Evolutionary conservation across 64 coral and sea anemone species (phyloP).

Genomic region (Platygyra sinensis): DNA sequence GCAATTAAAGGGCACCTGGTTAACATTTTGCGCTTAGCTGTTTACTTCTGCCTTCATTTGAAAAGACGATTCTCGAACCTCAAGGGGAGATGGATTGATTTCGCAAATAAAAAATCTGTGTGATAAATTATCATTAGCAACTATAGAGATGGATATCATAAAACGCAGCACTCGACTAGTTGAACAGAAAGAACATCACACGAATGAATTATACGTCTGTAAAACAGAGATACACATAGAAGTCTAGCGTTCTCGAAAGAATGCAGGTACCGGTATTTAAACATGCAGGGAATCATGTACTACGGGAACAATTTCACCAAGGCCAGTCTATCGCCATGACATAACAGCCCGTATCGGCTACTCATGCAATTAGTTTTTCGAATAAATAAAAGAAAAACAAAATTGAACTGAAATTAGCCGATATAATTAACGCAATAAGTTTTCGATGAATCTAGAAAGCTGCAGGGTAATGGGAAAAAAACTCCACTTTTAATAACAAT

Average conservation of each 20-base stretch:
- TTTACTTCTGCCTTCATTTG: too few relatives aligned
- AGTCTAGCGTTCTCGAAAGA: too few relatives aligned
- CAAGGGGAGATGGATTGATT: too few relatives aligned
- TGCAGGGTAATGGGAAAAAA: background rate
- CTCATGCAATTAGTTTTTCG: background rate
- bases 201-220: background rate
- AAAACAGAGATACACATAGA: too few relatives aligned
- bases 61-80: too few relatives aligned
- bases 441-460: background rate
- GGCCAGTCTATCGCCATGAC: background rate
- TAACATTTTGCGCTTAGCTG: too few relatives aligned
- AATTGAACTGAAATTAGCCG: background rate
- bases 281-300: too few relatives aligned
- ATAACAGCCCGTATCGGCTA: background rate
- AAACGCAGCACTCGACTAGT: background rate
- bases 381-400: constrained; percentile 14
- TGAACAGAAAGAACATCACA: background rate
- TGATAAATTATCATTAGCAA: background rate
- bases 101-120: too few relatives aligned
- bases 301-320: background rate
- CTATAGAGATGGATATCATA: background rate
- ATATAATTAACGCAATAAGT: too few relatives aligned
- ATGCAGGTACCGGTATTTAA: too few relatives aligned
- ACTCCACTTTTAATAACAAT: too few relatives aligned
- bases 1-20: too few relatives aligned